Conservation (phyloP, 2,888 invertebrate species). For the Ypsolopha sequella region DNA sequence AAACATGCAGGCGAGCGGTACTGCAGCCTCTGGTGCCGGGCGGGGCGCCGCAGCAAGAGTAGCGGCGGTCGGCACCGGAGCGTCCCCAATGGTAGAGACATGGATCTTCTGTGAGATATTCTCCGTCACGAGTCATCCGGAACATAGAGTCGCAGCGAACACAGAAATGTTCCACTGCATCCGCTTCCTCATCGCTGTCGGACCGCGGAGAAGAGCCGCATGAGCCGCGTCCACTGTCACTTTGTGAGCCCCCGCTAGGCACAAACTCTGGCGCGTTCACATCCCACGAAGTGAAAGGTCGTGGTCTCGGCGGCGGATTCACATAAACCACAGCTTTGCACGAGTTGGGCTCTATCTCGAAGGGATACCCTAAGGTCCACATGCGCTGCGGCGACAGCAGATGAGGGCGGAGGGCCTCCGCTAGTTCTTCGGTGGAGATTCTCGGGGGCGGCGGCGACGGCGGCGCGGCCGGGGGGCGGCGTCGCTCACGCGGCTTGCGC, state of each 20-base stretch:
- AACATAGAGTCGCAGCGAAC: slow-evolving; percentile 81
- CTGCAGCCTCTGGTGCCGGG: slow-evolving; percentile 74
- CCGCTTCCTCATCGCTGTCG: slow-evolving; percentile 68
- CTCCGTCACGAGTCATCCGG: slow-evolving; percentile 76
- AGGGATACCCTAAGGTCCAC: slow-evolving; percentile 78
- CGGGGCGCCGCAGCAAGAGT: slow-evolving; percentile 74
- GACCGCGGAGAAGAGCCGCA: slow-evolving; percentile 69
- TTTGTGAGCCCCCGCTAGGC: slow-evolving; percentile 58
- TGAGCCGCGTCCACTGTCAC: slow-evolving; percentile 67
- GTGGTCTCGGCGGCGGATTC: slow-evolving; percentile 59
- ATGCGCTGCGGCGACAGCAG: slow-evolving; percentile 73
- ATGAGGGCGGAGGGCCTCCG: slow-evolving; percentile 71
- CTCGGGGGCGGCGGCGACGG: slow-evolving; percentile 60
- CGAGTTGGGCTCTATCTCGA: slow-evolving; percentile 72
- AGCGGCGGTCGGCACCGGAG: slow-evolving; percentile 66
- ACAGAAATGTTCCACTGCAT: slow-evolving; percentile 74
- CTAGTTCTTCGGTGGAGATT: slow-evolving; percentile 70
- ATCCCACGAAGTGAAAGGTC: slow-evolving; percentile 63
- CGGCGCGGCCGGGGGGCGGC: slow-evolving; percentile 56
- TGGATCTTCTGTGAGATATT: slow-evolving; percentile 78
- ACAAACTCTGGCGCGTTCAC: slow-evolving; percentile 79
- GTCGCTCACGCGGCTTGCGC: slow-evolving; percentile 48
- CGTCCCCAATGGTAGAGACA: slow-evolving; percentile 95
- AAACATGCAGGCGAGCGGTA: slow-evolving; percentile 77
- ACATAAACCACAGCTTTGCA: slow-evolving; percentile 75